phyloP scores from a whole-genome alignment of 1,140 invertebrate species.

The Brachionus manjavacas region DNA sequence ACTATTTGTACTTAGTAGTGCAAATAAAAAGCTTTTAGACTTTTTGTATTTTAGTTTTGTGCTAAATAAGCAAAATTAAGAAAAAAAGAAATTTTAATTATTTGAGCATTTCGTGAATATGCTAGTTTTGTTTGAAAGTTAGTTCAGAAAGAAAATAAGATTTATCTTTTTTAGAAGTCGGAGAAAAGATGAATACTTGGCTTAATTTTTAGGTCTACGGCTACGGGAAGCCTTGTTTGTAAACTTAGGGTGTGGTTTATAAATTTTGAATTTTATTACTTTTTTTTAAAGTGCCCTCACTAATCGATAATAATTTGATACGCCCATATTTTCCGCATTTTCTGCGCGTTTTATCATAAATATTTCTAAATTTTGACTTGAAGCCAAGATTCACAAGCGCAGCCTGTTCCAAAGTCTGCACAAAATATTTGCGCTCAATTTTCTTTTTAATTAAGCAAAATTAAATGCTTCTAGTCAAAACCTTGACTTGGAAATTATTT shows the following conservation, averaged over 20 bases:
- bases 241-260: background rate
- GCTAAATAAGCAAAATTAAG: no score
- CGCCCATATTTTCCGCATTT: background rate
- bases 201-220: no score
- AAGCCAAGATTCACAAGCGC: background rate
- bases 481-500: background rate
- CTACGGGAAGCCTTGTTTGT: background rate
- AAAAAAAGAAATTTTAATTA: no score
- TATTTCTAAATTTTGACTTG: background rate
- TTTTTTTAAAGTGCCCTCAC: background rate
- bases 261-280: no score
- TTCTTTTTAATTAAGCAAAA: background rate
- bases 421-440: background rate
- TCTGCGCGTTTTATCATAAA: constrained; percentile 3
- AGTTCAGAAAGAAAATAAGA: no score
- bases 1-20: background rate
- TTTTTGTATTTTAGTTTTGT: background rate
- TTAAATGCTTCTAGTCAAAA: background rate
- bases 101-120: no score
- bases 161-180: no score
- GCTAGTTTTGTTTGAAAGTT: no score
- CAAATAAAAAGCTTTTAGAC: background rate
- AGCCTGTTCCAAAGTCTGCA: background rate
- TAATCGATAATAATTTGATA: background rate
- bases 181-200: no score